phyloP scores from a whole-genome alignment of 2,113 vertebrate genomes.

The Boleophthalmus pectinirostris region DNA sequence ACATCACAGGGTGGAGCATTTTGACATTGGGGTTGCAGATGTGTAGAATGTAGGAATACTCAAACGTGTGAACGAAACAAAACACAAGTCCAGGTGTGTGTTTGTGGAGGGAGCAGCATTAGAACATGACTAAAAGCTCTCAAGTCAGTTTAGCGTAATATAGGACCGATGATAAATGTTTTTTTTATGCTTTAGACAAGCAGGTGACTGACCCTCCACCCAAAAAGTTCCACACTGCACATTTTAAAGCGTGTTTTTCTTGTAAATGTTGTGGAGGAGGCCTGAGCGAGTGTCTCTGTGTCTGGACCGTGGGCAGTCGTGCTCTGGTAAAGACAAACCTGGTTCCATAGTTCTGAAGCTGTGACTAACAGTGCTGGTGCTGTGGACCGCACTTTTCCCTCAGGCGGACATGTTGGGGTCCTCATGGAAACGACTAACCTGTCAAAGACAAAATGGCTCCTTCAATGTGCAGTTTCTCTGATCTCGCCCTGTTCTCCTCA shows the following conservation, averaged over 20 bases:
- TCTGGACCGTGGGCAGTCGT: background rate
- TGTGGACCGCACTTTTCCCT: background rate
- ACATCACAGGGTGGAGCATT: too few relatives aligned
- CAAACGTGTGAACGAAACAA: too few relatives aligned
- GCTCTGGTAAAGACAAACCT: background rate
- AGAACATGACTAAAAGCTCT: too few relatives aligned
- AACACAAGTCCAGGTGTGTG: too few relatives aligned
- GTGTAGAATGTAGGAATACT: too few relatives aligned
- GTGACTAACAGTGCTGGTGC: background rate
- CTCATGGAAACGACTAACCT: background rate
- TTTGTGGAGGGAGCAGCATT: too few relatives aligned
- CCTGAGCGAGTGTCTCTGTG: background rate
- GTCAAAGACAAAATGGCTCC: conserved; percentile 27
- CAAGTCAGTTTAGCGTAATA: too few relatives aligned
- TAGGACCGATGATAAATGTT: too few relatives aligned
- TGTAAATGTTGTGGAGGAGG: background rate
- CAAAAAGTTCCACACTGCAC: background rate
- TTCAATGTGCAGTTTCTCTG: background rate
- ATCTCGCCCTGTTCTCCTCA: conserved; percentile 5
- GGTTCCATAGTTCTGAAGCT: background rate
- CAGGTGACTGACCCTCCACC: too few relatives aligned
- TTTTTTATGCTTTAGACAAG: too few relatives aligned
- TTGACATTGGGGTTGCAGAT: too few relatives aligned
- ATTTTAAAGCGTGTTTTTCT: background rate
- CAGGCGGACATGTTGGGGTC: conserved; percentile 31